Evolutionary conservation across 2,113 vertebrate species (phyloP).

Genomic region (Jacana jacana): DNA sequence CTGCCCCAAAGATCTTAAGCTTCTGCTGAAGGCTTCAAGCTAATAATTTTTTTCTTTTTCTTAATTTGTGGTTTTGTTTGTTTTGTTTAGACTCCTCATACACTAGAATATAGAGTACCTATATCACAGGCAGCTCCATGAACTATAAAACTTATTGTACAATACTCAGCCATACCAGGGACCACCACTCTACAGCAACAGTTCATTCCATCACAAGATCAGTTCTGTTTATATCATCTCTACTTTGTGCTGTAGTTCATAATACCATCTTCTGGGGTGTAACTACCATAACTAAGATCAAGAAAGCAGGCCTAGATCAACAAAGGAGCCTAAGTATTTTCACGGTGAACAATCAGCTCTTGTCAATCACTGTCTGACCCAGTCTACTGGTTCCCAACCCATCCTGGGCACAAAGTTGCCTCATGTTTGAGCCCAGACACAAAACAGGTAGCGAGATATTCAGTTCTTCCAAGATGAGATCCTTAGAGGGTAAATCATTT

Average conservation of each 20-base stretch:
- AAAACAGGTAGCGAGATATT: background rate
- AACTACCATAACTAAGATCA: background rate
- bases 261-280: background rate
- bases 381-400: background rate
- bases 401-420: background rate
- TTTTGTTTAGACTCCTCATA: background rate
- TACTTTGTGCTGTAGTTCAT: background rate
- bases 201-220: background rate
- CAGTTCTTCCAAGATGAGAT: background rate
- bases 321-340: background rate
- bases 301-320: background rate
- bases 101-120: background rate
- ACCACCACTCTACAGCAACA: background rate
- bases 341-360: background rate
- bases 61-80: fast-evolving
- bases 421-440: background rate
- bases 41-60: background rate
- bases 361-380: background rate
- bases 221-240: background rate
- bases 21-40: background rate
- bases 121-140: background rate
- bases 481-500: background rate
- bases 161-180: background rate
- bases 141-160: background rate
- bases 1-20: background rate